phyloP scores from a whole-genome alignment of 1,140 invertebrate species.

The Trichonephila inaurata region DNA sequence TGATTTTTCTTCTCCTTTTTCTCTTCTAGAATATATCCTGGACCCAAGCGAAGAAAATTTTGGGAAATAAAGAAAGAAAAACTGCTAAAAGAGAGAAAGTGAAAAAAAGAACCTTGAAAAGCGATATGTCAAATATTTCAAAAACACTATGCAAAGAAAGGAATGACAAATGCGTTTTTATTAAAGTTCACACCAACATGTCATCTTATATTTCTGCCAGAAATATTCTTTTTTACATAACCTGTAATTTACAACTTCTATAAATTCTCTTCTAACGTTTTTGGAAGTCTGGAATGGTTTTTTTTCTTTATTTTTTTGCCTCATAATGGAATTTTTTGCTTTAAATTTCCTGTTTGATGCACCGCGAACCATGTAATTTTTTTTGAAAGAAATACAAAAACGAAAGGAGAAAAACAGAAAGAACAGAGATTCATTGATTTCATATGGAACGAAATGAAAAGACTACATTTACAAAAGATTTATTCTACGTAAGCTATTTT shows the following conservation, averaged over 20 bases:
- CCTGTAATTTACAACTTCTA: constrained; percentile 55
- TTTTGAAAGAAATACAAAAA: not conserved
- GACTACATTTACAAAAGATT: not conserved
- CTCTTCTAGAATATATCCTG: too few species aligned
- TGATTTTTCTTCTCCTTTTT: too few species aligned
- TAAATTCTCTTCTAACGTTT: not conserved
- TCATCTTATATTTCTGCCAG: constrained; percentile 47
- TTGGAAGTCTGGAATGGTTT: not conserved
- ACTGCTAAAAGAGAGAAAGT: not conserved
- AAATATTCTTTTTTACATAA: constrained; percentile 38
- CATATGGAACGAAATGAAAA: constrained; percentile 23
- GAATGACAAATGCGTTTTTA: constrained; percentile 72
- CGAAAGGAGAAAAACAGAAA: not conserved
- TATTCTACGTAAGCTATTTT: not conserved
- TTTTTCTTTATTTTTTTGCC: not conserved
- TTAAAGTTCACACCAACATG: constrained; percentile 71
- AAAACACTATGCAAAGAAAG: constrained; percentile 60
- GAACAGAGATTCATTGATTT: not conserved
- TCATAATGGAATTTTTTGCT: constrained; percentile 25
- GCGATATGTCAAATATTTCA: constrained; percentile 63
- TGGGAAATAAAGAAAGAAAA: not conserved
- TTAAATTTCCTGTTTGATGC: constrained; percentile 38
- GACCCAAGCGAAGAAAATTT: not conserved
- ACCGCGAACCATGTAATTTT: not conserved
- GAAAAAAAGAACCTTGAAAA: constrained; percentile 4